These are phyloP conservation scores for Spilosoma lubricipeda DNA, from an alignment of 2,888 invertebrate genomes.

Conservation along the genomic window DNA sequence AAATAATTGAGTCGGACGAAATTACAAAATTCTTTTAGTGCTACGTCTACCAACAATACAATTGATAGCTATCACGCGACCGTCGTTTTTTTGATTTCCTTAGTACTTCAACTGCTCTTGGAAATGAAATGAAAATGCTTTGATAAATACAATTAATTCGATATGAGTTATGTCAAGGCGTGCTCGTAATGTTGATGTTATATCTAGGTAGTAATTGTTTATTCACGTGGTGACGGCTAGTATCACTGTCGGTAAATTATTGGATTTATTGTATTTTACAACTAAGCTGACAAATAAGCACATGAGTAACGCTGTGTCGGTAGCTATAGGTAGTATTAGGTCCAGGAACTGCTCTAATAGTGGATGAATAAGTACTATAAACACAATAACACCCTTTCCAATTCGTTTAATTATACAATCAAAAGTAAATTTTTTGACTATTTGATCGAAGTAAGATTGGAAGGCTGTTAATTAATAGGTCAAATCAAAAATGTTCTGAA, in stretches of 20 bases:
- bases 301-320: background rate
- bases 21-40: conserved; percentile 70
- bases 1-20: conserved; percentile 60
- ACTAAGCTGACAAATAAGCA: conserved; percentile 14
- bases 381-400: too few species aligned
- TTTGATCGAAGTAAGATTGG: too few species aligned
- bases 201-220: conserved; percentile 62
- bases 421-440: too few species aligned
- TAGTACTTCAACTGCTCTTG: conserved; percentile 62
- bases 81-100: conserved; percentile 80
- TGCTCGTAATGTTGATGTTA: conserved; percentile 58
- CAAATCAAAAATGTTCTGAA: too few species aligned
- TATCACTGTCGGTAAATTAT: conserved; percentile 33
- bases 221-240: conserved; percentile 50
- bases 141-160: conserved; percentile 73
- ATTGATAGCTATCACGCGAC: conserved; percentile 74
- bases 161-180: conserved; percentile 62
- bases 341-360: background rate
- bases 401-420: too few species aligned
- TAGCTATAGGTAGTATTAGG: background rate
- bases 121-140: conserved; percentile 73
- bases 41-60: conserved; percentile 51
- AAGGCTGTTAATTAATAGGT: too few species aligned
- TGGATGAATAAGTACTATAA: too few species aligned
- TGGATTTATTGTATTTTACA: conserved; percentile 39